Evolutionary conservation across 2,113 vertebrate species (phyloP), one percentile per base, ranked within the genome.

Genomic region (Psittacus erithacus): DNA sequence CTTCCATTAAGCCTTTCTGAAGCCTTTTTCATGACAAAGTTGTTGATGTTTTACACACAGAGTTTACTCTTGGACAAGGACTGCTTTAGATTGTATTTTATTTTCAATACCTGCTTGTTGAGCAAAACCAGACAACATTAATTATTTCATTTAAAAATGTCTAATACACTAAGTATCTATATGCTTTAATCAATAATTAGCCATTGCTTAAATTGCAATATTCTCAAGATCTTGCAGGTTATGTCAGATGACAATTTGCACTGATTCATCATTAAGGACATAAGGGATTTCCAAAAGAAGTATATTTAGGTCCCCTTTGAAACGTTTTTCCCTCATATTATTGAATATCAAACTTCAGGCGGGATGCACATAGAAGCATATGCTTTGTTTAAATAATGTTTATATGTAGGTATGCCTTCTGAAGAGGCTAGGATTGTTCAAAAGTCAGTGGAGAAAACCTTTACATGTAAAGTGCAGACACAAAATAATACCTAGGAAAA

Each of bases 1-100:
- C 89, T 81, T 83, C 38, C 8, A 13, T 75, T 64, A 95, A 94
- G 74, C 19, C 38, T 86, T 96, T 90, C 53, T 76, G 82, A 94
- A 91, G 60, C 59, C 57, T 69, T 95, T 95, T 96, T 74, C 24
- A 4, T 80, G 22, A 53, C 46, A 80, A 85, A 75, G 80, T 38
- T 15, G 13, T 23, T 65, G 6, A 81, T 78, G 27, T 92, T 92
- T 75, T 83, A 59, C 44, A 71, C 47, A 73, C 17, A 33, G 17
- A 91, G 60, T 68, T 95, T 80, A 81, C n/a, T 91, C 69, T 94
- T 24, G 14, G 53, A 49, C 81, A 93, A 88, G 41, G 12, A 86
- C 33, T 76, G 7, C 70, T 97, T 93, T 87, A 84, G 92, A 78
- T 59, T 3, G 2, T 27, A 27, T 91, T 97, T 74, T 1, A 33